phyloP scores from a whole-genome alignment of 2,888 invertebrate genomes.

The Hyppa rectilinea region DNA sequence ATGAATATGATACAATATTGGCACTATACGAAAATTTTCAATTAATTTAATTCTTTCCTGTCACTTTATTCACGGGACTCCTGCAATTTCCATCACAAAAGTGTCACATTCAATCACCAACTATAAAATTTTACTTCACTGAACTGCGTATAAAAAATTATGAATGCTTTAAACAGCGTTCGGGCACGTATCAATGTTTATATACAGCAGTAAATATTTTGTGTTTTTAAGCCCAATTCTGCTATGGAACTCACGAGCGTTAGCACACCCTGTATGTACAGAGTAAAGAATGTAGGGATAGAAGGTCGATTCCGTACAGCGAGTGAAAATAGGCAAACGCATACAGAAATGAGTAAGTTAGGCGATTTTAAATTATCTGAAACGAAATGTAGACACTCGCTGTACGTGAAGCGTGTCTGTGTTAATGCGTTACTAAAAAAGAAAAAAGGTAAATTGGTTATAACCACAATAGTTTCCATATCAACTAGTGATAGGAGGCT shows the following conservation, averaged over 20 bases:
- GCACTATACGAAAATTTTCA: neutral
- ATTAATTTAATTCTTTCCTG: constrained; percentile 3
- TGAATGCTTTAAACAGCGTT: constrained; percentile 54
- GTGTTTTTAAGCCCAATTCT: constrained; percentile 73
- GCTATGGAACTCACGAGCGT: constrained; percentile 72
- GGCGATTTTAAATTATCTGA: neutral
- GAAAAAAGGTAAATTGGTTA: no score
- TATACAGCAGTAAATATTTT: constrained; percentile 68
- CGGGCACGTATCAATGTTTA: constrained; percentile 65
- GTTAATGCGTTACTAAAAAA: no score
- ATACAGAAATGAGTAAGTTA: neutral
- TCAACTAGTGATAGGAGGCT: no score
- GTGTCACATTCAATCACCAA: constrained; percentile 37
- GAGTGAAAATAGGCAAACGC: neutral
- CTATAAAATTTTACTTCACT: constrained; percentile 38
- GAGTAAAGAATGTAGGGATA: neutral
- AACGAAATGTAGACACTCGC: neutral
- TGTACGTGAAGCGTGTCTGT: neutral
- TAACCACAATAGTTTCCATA: no score
- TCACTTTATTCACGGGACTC: neutral
- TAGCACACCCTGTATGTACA: constrained; percentile 50
- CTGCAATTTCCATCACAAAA: constrained; percentile 7
- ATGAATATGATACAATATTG: constrained; percentile 28
- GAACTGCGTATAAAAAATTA: constrained; percentile 44
- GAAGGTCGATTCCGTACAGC: neutral